Evolutionary conservation across 2,797 vertebrate species (phyloP).

Genomic region (Neosilurus mollespiculum): DNA sequence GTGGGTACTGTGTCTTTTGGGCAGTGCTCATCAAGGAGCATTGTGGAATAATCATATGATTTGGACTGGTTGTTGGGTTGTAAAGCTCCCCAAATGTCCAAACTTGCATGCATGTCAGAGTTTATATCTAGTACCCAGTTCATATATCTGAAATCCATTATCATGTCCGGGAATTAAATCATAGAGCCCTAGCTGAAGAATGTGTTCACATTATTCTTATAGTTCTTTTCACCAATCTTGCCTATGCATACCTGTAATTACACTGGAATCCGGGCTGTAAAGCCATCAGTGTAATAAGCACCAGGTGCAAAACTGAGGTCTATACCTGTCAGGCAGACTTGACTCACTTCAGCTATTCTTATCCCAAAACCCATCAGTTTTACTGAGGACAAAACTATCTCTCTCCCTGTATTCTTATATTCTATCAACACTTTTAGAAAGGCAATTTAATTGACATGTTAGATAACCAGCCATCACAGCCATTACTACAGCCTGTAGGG

Average conservation of each 20-base stretch:
- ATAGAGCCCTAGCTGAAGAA: neutral
- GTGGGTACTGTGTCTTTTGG: neutral
- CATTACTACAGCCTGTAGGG: neutral
- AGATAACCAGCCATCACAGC: too few relatives aligned
- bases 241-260: conserved; percentile 72
- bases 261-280: conserved; percentile 70
- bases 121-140: neutral
- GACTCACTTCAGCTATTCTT: conserved; percentile 55
- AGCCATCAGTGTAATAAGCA: conserved; percentile 69
- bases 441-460: neutral
- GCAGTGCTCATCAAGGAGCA: neutral
- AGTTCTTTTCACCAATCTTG: conserved; percentile 31
- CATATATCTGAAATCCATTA: neutral
- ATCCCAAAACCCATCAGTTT: conserved; percentile 35
- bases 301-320: conserved; percentile 65
- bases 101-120: neutral
- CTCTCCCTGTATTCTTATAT: conserved; percentile 2
- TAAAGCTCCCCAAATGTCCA: neutral
- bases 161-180: neutral
- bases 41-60: neutral
- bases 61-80: neutral
- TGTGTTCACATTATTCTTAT: conserved; percentile 37
- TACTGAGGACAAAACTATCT: neutral
- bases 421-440: neutral
- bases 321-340: conserved; percentile 42